phyloP scores from a whole-genome alignment of 2,113 vertebrate genomes.

The Orientallactaga bullata region DNA sequence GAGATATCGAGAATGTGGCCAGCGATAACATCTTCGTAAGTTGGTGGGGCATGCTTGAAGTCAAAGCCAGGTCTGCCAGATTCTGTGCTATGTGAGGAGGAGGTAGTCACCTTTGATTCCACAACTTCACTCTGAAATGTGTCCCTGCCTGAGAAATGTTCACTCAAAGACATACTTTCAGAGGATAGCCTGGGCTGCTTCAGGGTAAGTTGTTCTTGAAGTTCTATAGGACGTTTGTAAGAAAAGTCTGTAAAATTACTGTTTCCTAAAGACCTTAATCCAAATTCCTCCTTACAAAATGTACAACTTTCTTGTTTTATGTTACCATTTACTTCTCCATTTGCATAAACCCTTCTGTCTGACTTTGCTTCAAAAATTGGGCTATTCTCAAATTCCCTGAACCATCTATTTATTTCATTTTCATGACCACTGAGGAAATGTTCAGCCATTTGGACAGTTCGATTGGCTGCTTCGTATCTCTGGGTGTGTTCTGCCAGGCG shows the following conservation, averaged over 20 bases:
- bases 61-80: constrained; percentile 83
- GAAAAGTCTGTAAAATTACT: constrained; percentile 76
- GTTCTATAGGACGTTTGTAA: constrained; percentile 76
- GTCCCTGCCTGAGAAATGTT: constrained; percentile 87
- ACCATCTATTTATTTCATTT: constrained; percentile 81
- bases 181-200: constrained; percentile 79
- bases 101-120: constrained; percentile 82
- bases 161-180: constrained; percentile 85
- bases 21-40: constrained; percentile 93
- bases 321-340: constrained; percentile 85
- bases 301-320: constrained; percentile 82
- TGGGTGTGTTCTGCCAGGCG: constrained; percentile 81
- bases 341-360: constrained; percentile 89
- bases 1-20: constrained; percentile 87
- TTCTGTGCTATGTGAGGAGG: constrained; percentile 85
- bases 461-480: constrained; percentile 86
- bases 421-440: constrained; percentile 77
- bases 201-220: constrained; percentile 61
- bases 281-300: constrained; percentile 85
- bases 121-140: constrained; percentile 86
- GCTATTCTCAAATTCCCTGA: constrained; percentile 84
- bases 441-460: constrained; percentile 80
- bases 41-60: constrained; percentile 88
- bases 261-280: constrained; percentile 81
- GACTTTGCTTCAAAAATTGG: constrained; percentile 88